Base-by-base conservation (phyloP, 2,113 vertebrate species). In the Eira barbara region DNA sequence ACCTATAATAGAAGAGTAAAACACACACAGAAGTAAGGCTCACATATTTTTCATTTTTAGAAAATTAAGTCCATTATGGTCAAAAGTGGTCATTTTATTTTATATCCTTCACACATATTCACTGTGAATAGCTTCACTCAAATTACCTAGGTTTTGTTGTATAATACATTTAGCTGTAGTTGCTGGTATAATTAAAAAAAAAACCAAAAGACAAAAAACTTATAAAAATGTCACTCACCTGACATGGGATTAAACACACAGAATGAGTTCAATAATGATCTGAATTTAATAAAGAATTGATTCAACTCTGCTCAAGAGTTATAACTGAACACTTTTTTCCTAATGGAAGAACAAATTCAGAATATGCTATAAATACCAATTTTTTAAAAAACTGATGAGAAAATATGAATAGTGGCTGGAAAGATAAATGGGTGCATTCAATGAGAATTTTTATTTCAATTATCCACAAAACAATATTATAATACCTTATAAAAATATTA, bases 401-500 rank as follows among this genome's bases (percentile, higher is more conserved):
- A 92, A 96, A 61, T 87, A 95, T 63, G 71, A 91, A 95, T 36
- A 96, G 71, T 87, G 93, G 94, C 76, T 74, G 76, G 89, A 94
- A 93, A 98, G 98, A 98, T 85, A 98, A 97, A 96, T 86, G 98
- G 90, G 91, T 98, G 76, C 98, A 98, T 98, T 98, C 98, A 98
- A 98, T 95, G 94, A 98, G 92, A 98, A 98, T 95, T 97, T 99
- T 99, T 98, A 99, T 98, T 99, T 98, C 97, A 98, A 98, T 98
- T 97, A 98, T 98, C 97, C 98, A 98, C 97, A 98, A 99, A 99
- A 99, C 97, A 98, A 98, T 97, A 98, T 98, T 98, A 98, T 86
- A 98, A 98, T 98, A 98, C 95, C 98, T 99, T 99, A 99, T 98
- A 99, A 99, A 99, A 99, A 99, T 99, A 99, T 98, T 98, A 98